Evolutionary conservation across 2,113 vertebrate genomes (phyloP).

Genomic region (Phrynocephalus versicolor): DNA sequence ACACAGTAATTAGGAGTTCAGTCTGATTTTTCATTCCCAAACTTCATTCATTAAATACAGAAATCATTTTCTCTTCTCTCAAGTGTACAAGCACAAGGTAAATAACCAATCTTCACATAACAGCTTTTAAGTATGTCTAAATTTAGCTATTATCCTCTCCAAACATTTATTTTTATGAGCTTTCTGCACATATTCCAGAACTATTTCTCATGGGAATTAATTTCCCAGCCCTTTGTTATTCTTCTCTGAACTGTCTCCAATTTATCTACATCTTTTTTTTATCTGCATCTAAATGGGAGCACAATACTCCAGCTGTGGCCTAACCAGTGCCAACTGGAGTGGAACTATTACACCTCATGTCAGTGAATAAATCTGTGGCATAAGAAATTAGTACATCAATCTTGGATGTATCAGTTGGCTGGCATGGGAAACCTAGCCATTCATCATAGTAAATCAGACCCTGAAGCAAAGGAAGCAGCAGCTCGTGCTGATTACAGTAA

Average conservation of each 20-base stretch:
- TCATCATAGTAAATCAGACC: conserved; percentile 17
- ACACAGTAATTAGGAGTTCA: not conserved
- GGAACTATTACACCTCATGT: conserved; percentile 27
- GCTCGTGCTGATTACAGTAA: conserved; percentile 1
- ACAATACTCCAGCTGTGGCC: conserved; percentile 12
- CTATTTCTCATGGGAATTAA: not conserved
- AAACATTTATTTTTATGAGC: not conserved
- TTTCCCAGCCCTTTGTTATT: conserved; percentile 6
- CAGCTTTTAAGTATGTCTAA: not conserved
- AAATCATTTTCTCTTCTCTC: conserved; percentile 1
- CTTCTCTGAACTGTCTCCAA: conserved; percentile 14
- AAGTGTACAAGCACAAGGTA: conserved; percentile 14
- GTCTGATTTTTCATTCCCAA: not conserved
- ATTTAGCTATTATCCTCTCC: not conserved
- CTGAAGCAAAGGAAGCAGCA: not conserved
- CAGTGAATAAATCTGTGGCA: conserved; percentile 31
- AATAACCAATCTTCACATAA: not conserved
- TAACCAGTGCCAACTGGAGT: conserved; percentile 25
- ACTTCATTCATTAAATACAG: not conserved
- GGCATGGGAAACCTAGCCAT: conserved; percentile 6
- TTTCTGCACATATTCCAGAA: not conserved
- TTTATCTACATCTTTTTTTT: conserved; percentile 16
- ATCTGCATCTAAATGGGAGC: conserved; percentile 9
- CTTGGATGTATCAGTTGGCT: conserved; percentile 12
- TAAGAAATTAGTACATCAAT: conserved; percentile 25